Evolutionary conservation across 2,797 vertebrate genomes (phyloP).

Genomic region (Acomys russatus): DNA sequence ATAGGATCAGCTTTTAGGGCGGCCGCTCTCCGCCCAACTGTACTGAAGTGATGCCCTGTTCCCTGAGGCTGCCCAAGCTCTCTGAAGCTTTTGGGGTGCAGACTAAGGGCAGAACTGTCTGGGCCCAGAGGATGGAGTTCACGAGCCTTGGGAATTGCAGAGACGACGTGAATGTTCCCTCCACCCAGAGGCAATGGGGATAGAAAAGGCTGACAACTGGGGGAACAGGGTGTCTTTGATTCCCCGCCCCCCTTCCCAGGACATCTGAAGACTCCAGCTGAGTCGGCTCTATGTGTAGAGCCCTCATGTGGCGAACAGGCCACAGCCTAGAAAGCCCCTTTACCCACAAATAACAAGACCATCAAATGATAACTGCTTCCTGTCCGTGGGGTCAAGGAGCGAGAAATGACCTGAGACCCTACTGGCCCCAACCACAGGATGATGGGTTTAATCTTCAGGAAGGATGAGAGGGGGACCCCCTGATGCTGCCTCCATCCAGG

Average conservation of each 20-base stretch:
- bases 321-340: background rate
- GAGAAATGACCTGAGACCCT: background rate
- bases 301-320: background rate
- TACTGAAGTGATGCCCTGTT: rapidly evolving
- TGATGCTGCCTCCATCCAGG: rapidly evolving
- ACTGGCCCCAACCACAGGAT: background rate
- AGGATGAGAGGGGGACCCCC: rapidly evolving
- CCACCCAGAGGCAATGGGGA: background rate
- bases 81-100: background rate
- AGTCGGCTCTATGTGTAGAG: background rate
- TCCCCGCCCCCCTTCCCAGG: background rate
- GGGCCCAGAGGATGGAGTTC: background rate
- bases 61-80: background rate
- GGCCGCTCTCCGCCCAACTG: too few relatives aligned
- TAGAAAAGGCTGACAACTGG: background rate
- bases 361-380: background rate
- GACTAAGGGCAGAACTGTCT: background rate
- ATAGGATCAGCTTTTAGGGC: background rate
- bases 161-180: too few relatives aligned
- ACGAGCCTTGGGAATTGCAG: rapidly evolving
- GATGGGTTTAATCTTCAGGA: background rate
- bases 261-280: background rate
- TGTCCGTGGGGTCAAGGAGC: background rate
- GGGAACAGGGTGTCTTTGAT: rapidly evolving
- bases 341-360: background rate